phyloP scores from a whole-genome alignment of 2,888 invertebrate genomes.

The Hirtodrosophila histrioides region DNA sequence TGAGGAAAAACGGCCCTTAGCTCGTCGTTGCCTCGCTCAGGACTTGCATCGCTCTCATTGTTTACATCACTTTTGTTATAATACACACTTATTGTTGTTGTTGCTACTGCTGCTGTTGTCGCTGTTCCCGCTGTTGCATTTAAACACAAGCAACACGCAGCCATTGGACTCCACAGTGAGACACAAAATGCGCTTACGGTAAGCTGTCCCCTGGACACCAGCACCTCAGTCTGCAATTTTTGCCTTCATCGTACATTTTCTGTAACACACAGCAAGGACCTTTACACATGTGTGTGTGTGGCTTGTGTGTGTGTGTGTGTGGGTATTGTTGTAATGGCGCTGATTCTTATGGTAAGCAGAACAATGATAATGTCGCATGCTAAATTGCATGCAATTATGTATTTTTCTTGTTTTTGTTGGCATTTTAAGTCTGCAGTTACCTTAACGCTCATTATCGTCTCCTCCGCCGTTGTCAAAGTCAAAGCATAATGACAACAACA shows the following conservation, averaged over 20 bases:
- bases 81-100: constrained; percentile 45
- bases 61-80: constrained; percentile 71
- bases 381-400: constrained; percentile 83
- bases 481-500: constrained; percentile 13
- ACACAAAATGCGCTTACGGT: constrained; percentile 39
- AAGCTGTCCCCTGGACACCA: constrained; percentile 34
- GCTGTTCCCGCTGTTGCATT: constrained; percentile 48
- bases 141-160: constrained; percentile 66
- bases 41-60: constrained; percentile 53
- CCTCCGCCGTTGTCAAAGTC: constrained; percentile 19
- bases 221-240: constrained; percentile 25
- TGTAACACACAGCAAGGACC: constrained; percentile 3
- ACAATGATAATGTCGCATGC: constrained; percentile 82
- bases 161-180: constrained; percentile 32
- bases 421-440: constrained; percentile 36
- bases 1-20: constrained; percentile 52
- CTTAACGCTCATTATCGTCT: constrained; percentile 44
- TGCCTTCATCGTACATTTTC: constrained; percentile 25
- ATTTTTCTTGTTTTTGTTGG: constrained; percentile 64
- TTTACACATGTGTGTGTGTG: not conserved
- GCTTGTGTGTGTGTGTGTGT: constrained; percentile 2
- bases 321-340: constrained; percentile 24
- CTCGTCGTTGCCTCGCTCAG: constrained; percentile 53
- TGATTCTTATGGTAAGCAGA: constrained; percentile 75
- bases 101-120: constrained; percentile 37